Evolutionary conservation across 2,113 vertebrate species (phyloP).

Genomic region (Cyanocitta stelleri): DNA sequence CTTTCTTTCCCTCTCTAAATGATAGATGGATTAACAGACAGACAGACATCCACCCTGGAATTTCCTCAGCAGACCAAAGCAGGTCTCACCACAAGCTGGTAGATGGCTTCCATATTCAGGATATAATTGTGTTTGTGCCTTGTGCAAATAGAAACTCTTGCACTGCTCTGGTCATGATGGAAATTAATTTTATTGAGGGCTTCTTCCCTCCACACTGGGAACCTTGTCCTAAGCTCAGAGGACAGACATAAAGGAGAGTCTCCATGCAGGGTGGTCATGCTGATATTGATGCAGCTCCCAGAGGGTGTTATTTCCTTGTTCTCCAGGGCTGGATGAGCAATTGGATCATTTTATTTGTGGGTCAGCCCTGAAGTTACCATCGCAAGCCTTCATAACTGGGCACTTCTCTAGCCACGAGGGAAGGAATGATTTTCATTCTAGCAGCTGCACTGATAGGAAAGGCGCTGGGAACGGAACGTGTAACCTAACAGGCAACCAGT

Average conservation of each 20-base stretch:
- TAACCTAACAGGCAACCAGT: neutral
- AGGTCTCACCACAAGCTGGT: neutral
- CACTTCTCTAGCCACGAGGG: neutral
- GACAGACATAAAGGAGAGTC: neutral
- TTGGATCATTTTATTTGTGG: neutral
- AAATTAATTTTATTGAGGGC: neutral
- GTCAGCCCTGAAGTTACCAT: neutral
- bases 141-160: neutral
- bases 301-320: neutral
- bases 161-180: neutral
- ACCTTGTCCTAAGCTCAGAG: neutral
- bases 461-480: fast-evolving
- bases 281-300: neutral
- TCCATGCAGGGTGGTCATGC: neutral
- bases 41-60: neutral
- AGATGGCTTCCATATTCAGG: neutral
- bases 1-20: neutral
- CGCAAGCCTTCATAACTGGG: neutral
- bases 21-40: neutral
- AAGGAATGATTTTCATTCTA: neutral
- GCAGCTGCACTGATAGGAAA: neutral
- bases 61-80: neutral
- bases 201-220: neutral
- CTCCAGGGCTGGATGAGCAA: neutral
- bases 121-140: neutral